phyloP scores from a whole-genome alignment of 2,888 invertebrate species.

The Conchocele bisecta region DNA sequence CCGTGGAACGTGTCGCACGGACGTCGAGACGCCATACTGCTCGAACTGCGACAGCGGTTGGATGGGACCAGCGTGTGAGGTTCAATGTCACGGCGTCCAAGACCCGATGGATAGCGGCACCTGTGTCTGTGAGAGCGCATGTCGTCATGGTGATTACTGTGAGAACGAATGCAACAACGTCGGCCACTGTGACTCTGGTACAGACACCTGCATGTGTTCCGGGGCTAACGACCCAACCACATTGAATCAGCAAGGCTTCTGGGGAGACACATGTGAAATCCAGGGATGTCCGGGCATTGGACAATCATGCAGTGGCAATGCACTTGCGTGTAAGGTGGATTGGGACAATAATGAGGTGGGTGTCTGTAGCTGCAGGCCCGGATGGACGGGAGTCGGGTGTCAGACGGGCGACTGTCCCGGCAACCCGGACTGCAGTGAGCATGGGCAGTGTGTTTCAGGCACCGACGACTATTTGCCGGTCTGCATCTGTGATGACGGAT shows the following conservation, averaged over 20 bases:
- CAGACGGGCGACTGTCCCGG: constrained; percentile 65
- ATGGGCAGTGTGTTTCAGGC: constrained; percentile 67
- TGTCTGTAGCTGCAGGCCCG: no score
- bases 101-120: constrained; percentile 66
- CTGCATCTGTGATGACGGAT: constrained; percentile 65
- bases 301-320: constrained; percentile 65
- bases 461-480: constrained; percentile 54
- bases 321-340: no score
- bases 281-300: constrained; percentile 66
- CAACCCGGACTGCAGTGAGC: constrained; percentile 46
- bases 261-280: constrained; percentile 65
- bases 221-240: constrained; percentile 28
- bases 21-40: constrained; percentile 61
- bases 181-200: constrained; percentile 62
- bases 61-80: constrained; percentile 72
- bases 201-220: constrained; percentile 47
- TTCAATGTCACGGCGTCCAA: constrained; percentile 66
- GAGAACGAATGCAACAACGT: constrained; percentile 49
- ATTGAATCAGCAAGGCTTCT: constrained; percentile 52
- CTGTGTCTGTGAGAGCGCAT: constrained; percentile 49
- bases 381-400: constrained; percentile 67
- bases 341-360: no score
- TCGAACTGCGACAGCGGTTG: constrained; percentile 66
- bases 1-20: constrained; percentile 59
- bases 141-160: constrained; percentile 48